A percentile compares a stretch with the other conserved stretches of the same genome.
Conservation (phyloP, 2,888 invertebrate genomes). For the Sphaerophoria taeniata region DNA sequence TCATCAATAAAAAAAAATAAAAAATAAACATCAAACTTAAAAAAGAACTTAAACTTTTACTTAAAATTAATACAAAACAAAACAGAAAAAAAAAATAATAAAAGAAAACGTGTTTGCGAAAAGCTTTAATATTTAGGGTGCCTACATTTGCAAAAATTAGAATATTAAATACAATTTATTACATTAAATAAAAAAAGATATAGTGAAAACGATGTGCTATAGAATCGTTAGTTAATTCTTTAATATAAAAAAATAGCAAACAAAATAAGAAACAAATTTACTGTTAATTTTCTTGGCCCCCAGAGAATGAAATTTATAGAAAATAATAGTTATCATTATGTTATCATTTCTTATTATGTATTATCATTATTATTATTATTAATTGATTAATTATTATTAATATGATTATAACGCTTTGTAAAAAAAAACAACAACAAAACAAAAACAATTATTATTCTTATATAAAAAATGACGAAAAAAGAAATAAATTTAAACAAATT, state of each 20-base stretch:
- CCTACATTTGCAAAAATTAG: slow-evolving; percentile 83
- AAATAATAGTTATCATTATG: slow-evolving; percentile 63
- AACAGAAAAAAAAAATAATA: slow-evolving; percentile 76
- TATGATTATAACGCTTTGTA: slow-evolving; percentile 74
- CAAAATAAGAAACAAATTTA: slow-evolving; percentile 68
- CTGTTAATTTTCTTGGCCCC: slow-evolving; percentile 74
- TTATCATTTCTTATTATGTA: slow-evolving; percentile 69
- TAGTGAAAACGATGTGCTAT: slow-evolving; percentile 74
- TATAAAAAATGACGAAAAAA: slow-evolving; percentile 62
- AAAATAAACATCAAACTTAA: slow-evolving; percentile 52
- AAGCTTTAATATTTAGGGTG: slow-evolving; percentile 83
- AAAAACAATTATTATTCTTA: slow-evolving; percentile 74
- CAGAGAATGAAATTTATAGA: slow-evolving; percentile 72
- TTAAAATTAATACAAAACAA: slow-evolving; percentile 30
- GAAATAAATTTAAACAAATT: slow-evolving; percentile 78
- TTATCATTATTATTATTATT: slow-evolving; percentile 70
- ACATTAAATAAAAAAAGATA: slow-evolving; percentile 70
- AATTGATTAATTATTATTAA: slow-evolving; percentile 69
- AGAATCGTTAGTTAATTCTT: slow-evolving; percentile 76
- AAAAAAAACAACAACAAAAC: slow-evolving; percentile 58
- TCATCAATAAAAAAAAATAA: slow-evolving; percentile 69
- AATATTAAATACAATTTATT: slow-evolving; percentile 79
- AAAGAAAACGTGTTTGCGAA: slow-evolving; percentile 82
- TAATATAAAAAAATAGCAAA: slow-evolving; percentile 60
- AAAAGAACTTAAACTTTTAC: slow-evolving; percentile 46